phyloP scores from a whole-genome alignment of 1,140 invertebrate genomes.

The Mercenaria mercenaria region DNA sequence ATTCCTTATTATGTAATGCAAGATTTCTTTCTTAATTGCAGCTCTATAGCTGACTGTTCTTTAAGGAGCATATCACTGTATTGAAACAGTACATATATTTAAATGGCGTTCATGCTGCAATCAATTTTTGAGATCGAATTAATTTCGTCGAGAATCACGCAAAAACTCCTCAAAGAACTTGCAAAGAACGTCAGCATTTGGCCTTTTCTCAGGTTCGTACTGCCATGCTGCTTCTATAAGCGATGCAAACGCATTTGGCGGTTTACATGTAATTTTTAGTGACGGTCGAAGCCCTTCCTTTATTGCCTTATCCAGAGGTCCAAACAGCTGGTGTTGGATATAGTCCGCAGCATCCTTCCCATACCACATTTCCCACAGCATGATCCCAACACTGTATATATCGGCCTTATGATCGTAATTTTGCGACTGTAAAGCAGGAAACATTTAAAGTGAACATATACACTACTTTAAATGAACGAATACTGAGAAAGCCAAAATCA shows the following conservation, averaged over 20 bases:
- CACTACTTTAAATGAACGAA: too few species aligned
- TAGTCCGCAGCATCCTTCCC: slow-evolving; percentile 77
- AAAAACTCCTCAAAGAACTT: slow-evolving; percentile 47
- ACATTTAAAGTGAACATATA: neutral
- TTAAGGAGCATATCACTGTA: too few species aligned
- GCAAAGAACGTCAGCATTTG: neutral
- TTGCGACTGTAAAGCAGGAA: slow-evolving; percentile 11
- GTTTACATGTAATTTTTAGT: slow-evolving; percentile 57
- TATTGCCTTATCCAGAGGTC: slow-evolving; percentile 61
- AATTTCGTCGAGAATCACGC: too few species aligned
- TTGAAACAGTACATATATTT: too few species aligned
- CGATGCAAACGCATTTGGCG: slow-evolving; percentile 57
- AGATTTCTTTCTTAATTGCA: too few species aligned
- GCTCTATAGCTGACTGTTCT: too few species aligned
- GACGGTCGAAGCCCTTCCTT: slow-evolving; percentile 71
- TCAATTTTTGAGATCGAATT: too few species aligned
- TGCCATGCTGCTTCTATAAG: slow-evolving; percentile 71
- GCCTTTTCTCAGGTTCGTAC: slow-evolving; percentile 57
- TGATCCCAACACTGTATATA: slow-evolving; percentile 76
- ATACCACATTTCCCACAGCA: slow-evolving; percentile 83
- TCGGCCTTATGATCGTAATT: slow-evolving; percentile 70
- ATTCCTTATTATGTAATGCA: too few species aligned
- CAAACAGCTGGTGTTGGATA: slow-evolving; percentile 65
- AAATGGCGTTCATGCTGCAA: too few species aligned
- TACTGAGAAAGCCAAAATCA: too few species aligned